phyloP scores from a whole-genome alignment of 2,888 invertebrate species.

The Bhutanitis thaidina region DNA sequence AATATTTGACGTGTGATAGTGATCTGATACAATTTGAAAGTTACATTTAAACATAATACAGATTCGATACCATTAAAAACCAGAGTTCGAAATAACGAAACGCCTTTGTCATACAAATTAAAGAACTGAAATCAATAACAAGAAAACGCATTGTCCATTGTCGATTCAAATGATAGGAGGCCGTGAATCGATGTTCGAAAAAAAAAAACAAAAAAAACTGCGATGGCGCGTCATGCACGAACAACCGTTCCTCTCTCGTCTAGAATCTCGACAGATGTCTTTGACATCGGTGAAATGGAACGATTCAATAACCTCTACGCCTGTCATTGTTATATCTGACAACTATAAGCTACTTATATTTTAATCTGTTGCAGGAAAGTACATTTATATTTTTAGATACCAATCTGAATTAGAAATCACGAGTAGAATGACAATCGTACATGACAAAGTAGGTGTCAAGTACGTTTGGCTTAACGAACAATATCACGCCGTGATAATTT shows the following conservation, averaged over 20 bases:
- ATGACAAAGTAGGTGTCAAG: no score
- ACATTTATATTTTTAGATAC: background rate
- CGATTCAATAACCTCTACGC: slow-evolving; percentile 1
- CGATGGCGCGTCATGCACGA: slow-evolving; percentile 9
- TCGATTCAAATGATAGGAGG: slow-evolving; percentile 3
- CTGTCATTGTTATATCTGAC: background rate
- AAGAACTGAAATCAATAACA: background rate
- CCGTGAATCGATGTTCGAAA: slow-evolving; percentile 8
- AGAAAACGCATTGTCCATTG: slow-evolving; percentile 4
- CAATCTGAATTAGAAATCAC: background rate
- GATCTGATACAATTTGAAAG: no score
- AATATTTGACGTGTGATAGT: no score
- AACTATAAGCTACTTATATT: slow-evolving; percentile 8
- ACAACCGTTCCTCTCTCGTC: background rate
- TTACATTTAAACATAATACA: no score
- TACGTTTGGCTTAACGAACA: no score
- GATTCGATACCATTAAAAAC: no score
- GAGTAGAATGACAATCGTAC: no score
- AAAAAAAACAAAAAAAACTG: background rate
- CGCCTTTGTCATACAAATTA: background rate
- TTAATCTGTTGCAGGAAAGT: slow-evolving; percentile 3
- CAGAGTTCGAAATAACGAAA: no score
- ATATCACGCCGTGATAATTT: no score
- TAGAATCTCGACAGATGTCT: background rate
- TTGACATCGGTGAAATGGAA: slow-evolving; percentile 1